Conservation (phyloP, 2,888 invertebrate genomes). For the Acronicta leporina region DNA sequence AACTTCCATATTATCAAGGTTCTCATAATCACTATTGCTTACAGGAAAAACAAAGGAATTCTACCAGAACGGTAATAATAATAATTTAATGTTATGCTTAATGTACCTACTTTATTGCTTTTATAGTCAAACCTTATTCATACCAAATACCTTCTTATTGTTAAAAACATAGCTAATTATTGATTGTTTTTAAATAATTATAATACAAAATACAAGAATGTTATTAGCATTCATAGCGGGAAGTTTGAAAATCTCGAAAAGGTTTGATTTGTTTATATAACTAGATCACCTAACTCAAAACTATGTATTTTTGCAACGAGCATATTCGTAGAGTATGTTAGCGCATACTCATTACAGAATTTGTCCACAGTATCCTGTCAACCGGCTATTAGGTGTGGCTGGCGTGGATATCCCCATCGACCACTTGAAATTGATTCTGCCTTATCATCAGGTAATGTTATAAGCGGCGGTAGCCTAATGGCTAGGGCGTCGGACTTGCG, state of each 20-base stretch:
- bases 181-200: too few species aligned
- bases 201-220: too few species aligned
- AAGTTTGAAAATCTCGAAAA: too few species aligned
- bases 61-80: conserved; percentile 78
- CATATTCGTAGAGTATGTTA: neutral
- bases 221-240: too few species aligned
- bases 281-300: too few species aligned
- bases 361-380: conserved; percentile 77
- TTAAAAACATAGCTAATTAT: too few species aligned
- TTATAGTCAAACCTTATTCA: neutral
- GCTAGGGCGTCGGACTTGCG: too few species aligned
- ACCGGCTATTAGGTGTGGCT: conserved; percentile 81
- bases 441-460: conserved; percentile 79
- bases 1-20: conserved; percentile 12
- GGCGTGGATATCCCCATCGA: conserved; percentile 84
- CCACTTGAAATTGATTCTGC: conserved; percentile 78
- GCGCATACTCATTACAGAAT: too few species aligned
- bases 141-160: too few species aligned
- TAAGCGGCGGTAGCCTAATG: too few species aligned
- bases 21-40: conserved; percentile 52
- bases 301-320: too few species aligned
- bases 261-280: too few species aligned
- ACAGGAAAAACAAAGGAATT: conserved; percentile 81
- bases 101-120: neutral
- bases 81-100: neutral